Evolutionary conservation across 1,140 invertebrate genomes (phyloP), one percentile per base, ranked within the genome.

Genomic region (Saxidomus purpurata): DNA sequence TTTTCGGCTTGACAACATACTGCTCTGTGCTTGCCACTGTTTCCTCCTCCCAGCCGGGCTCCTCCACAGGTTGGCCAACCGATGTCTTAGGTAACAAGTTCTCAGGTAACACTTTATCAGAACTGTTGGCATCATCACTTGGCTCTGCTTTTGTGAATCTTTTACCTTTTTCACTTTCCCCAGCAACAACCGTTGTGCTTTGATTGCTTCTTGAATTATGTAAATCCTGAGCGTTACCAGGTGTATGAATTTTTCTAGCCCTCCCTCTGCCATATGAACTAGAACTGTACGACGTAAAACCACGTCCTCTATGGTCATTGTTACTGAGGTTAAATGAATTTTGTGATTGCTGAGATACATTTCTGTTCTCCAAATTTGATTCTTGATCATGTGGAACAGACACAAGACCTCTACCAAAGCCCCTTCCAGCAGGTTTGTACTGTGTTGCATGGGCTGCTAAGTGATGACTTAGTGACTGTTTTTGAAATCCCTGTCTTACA

Each of bases 401-500:
- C 8, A 4, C 47, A 49, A 47, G 74, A 28, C 74, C 74, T 36
- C 49, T 28, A 36, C 76, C 76, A 55, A 79, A 55, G 31, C 76
- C 76, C 19, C 76, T 52, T n/a, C 76, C 76, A 38, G 28, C 49
- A 34, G 76, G 76, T 55, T 55, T 79, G 36, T 79, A 55, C 28
- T 79, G 76, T n/a, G 47, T 49, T 11, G 31, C 43, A 1, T 79
- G 76, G 19, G 76, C 76, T 40, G 76, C 76, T 25, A 52, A n/a
- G 28, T 79, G 76, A n/a, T 55, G 76, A 79, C 49, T 55, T 6
- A 52, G 47, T 34, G 76, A 55, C 9, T 79, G 43, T 52, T 34
- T 79, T 25, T 79, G 15, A 0, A 79, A 36, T 36, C 76, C 28
- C 4, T 36, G 31, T n/a, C 17, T 36, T 1, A 79, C 49, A 55